These are phyloP conservation scores for Acanthacorydalis orientalis DNA, from an alignment of 2,888 invertebrate species.

Conservation along the genomic window DNA sequence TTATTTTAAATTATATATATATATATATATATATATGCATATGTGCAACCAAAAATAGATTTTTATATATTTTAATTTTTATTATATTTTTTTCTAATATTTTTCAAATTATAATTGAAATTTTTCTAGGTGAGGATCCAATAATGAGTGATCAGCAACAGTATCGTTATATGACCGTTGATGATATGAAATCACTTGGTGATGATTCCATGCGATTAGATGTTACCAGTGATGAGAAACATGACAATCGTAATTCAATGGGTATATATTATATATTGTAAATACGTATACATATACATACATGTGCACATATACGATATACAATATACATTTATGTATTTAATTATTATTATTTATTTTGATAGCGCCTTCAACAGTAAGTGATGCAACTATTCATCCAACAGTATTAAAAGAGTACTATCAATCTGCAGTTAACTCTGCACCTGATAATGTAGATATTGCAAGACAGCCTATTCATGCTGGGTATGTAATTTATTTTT, in stretches of 20 bases:
- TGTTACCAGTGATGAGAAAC: conserved; percentile 26
- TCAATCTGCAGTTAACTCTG: conserved; percentile 15
- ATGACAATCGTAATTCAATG: conserved; percentile 25
- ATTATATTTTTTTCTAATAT: not conserved
- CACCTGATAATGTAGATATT: conserved; percentile 41
- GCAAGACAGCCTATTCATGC: conserved; percentile 44
- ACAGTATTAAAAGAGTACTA: conserved; percentile 1
- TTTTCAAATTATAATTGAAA: not conserved
- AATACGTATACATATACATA: too few species aligned
- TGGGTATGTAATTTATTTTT: conserved; percentile 31
- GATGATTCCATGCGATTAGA: conserved; percentile 46
- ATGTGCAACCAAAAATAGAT: too few species aligned
- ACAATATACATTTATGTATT: too few species aligned
- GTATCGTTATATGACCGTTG: conserved; percentile 66
- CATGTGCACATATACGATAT: too few species aligned
- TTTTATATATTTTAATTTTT: not conserved
- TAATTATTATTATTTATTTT: too few species aligned
- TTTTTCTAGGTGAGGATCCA: conserved; percentile 43
- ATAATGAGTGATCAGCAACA: conserved; percentile 49
- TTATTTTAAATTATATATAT: too few species aligned
- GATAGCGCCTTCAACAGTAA: conserved; percentile 23
- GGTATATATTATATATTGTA: conserved; percentile 15
- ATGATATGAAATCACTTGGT: conserved; percentile 61
- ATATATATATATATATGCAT: too few species aligned
- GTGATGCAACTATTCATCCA: conserved; percentile 23